A percentile compares a stretch with the other conserved stretches of the same genome.
Evolutionary conservation across 92 coral and sea anemone species (phyloP).

Genomic region (Pocillopora grandis): DNA sequence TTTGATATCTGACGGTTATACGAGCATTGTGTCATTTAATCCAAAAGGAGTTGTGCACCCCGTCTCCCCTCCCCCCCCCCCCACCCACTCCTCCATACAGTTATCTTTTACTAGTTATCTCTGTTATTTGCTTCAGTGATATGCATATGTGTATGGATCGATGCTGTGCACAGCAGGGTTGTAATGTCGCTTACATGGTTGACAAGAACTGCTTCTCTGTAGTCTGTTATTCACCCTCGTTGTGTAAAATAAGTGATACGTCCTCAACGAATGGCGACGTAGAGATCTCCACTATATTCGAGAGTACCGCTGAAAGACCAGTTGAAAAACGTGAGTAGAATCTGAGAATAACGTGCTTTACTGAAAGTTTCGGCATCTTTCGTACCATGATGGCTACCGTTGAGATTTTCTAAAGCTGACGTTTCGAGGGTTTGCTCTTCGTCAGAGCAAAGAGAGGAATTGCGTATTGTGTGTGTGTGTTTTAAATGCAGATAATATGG

Average conservation of each 20-base stretch:
- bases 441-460: too few species aligned
- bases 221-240: conserved; percentile 74
- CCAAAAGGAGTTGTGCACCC: too few species aligned
- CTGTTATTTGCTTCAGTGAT: conserved; percentile 45
- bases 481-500: too few species aligned
- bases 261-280: conserved; percentile 82
- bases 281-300: conserved; percentile 79
- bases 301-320: conserved; percentile 51
- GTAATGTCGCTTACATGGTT: conserved; percentile 94
- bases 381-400: too few species aligned
- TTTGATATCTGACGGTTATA: too few species aligned
- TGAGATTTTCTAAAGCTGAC: too few species aligned
- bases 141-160: conserved; percentile 85
- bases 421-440: too few species aligned
- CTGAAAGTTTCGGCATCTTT: background rate
- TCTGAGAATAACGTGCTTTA: background rate
- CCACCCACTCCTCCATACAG: too few species aligned
- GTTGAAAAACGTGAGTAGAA: conserved; percentile 57
- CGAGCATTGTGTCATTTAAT: too few species aligned
- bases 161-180: conserved; percentile 81
- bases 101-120: background rate
- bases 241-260: conserved; percentile 73
- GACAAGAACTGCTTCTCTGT: conserved; percentile 93
- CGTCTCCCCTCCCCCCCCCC: too few species aligned
- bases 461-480: too few species aligned